Percentiles rank a stretch among this genome's conserved stretches.
phyloP scores from a whole-genome alignment of 2,113 vertebrate species.

The Coturnix japonica region DNA sequence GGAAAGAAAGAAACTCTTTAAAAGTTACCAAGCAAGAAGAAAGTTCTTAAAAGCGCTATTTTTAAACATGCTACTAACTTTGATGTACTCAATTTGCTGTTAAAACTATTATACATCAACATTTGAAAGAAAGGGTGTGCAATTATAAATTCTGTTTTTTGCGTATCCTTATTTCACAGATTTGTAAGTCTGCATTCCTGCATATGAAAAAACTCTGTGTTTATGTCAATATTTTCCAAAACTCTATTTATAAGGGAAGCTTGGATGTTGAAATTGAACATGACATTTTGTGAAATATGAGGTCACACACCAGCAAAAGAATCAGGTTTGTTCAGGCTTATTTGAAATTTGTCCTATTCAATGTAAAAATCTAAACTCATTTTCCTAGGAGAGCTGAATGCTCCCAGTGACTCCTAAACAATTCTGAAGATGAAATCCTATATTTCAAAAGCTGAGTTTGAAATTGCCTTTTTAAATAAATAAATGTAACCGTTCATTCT shows the following conservation, averaged over 20 bases:
- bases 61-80: slow-evolving; percentile 35
- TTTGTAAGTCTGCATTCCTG: not conserved
- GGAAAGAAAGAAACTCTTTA: not conserved
- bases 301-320: not conserved
- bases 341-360: slow-evolving; percentile 6
- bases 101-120: slow-evolving; percentile 36
- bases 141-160: not conserved
- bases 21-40: not conserved
- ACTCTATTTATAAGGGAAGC: not conserved
- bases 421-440: not conserved
- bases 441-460: not conserved
- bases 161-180: not conserved
- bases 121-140: slow-evolving; percentile 27
- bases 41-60: not conserved
- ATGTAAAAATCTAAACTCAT: slow-evolving; percentile 48
- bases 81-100: slow-evolving; percentile 43
- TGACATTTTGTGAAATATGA: not conserved
- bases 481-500: not conserved
- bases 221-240: not conserved
- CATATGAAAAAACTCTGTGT: not conserved
- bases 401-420: not conserved
- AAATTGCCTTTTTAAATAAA: not conserved
- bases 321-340: not conserved
- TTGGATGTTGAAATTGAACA: not conserved
- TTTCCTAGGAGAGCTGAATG: slow-evolving; percentile 1